Conservation (phyloP, 2,113 vertebrate species). For the Hepsetus odoe region DNA sequence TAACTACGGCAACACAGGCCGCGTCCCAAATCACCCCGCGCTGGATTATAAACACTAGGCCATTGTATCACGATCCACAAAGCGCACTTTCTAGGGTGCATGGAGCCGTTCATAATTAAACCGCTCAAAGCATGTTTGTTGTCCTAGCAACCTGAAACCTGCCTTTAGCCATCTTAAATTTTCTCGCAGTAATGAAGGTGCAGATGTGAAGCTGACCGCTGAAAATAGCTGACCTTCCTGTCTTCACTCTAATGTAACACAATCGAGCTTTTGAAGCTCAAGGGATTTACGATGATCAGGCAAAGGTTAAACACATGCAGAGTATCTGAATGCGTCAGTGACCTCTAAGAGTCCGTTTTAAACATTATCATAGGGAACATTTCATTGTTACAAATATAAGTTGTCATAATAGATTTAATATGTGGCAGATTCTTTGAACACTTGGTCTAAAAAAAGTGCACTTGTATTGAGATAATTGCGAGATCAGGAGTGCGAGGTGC, state of each 20-base stretch:
- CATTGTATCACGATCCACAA: too few relatives aligned
- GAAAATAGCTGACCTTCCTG: neutral
- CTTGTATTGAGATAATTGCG: neutral
- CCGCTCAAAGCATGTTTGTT: too few relatives aligned
- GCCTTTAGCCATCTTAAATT: too few relatives aligned
- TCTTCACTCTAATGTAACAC: neutral
- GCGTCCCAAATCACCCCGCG: neutral
- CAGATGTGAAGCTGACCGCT: constrained; percentile 69
- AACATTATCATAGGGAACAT: too few relatives aligned
- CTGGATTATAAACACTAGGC: too few relatives aligned
- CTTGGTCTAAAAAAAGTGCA: neutral
- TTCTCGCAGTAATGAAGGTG: constrained; percentile 16
- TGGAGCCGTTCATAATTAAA: too few relatives aligned
- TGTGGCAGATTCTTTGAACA: too few relatives aligned
- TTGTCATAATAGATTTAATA: too few relatives aligned
- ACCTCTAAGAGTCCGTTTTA: too few relatives aligned
- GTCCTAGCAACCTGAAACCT: too few relatives aligned
- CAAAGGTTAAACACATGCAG: neutral
- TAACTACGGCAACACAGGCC: constrained; percentile 2
- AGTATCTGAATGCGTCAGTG: neutral
- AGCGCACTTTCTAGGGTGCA: too few relatives aligned
- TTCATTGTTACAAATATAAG: too few relatives aligned
- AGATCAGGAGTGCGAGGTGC: constrained; percentile 3
- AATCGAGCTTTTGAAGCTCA: neutral
- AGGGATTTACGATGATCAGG: neutral